A percentile compares a stretch with the other conserved stretches of the same genome.
These are phyloP conservation scores for Deroplatys truncata DNA, from an alignment of 2,888 invertebrate genomes.

Conservation along the genomic window DNA sequence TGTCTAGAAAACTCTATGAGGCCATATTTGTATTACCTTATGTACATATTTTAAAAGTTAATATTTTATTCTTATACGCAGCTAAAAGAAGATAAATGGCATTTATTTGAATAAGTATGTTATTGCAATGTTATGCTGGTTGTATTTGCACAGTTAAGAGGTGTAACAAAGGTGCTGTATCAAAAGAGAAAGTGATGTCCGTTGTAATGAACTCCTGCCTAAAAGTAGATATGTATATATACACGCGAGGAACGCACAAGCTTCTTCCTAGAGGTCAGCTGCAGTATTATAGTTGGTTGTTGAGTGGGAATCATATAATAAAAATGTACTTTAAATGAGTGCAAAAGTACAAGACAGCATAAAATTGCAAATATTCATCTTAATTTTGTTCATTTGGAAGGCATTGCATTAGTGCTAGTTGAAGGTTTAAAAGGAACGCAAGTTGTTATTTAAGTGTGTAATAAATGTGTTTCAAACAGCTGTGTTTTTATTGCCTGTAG, in stretches of 20 bases:
- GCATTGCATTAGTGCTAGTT: neutral
- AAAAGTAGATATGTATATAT: neutral
- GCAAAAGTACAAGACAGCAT: neutral
- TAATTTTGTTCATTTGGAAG: neutral
- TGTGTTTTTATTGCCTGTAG: neutral
- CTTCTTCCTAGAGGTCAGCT: neutral
- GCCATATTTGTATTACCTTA: neutral
- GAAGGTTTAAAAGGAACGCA: neutral
- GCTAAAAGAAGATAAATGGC: neutral
- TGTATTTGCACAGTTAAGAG: neutral
- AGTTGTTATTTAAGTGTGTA: neutral
- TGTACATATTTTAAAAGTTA: neutral
- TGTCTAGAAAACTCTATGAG: neutral
- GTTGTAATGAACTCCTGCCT: neutral
- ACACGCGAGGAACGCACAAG: neutral
- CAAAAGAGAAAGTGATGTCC: neutral
- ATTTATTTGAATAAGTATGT: neutral
- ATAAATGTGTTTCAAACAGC: neutral
- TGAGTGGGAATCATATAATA: neutral
- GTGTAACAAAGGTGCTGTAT: no score
- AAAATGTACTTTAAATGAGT: neutral
- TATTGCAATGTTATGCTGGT: neutral
- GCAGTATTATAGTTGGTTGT: neutral
- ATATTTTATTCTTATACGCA: neutral
- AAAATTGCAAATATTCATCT: neutral